Conservation (phyloP, 2,888 invertebrate genomes). For the Troglohyphantes excavatus region DNA sequence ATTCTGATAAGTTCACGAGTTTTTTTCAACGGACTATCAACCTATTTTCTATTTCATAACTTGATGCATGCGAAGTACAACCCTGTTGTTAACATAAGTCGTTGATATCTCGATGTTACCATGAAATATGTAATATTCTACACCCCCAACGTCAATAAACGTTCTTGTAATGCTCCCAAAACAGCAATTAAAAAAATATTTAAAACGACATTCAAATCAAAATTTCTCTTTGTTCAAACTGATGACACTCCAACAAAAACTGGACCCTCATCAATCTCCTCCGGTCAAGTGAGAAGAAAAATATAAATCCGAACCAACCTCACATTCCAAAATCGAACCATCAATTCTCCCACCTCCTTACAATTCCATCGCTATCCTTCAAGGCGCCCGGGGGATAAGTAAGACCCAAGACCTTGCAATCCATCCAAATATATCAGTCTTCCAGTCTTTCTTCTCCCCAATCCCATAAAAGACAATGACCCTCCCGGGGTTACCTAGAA, state of each 20-base stretch:
- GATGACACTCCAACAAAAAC: too few species aligned
- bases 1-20: too few species aligned
- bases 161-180: conserved; percentile 23
- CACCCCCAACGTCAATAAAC: too few species aligned
- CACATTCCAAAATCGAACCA: conserved; percentile 11
- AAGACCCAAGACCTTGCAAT: not conserved
- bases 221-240: conserved; percentile 14
- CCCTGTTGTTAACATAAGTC: too few species aligned
- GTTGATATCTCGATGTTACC: too few species aligned
- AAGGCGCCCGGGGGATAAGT: not conserved
- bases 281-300: too few species aligned
- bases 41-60: too few species aligned
- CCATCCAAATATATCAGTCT: conserved; percentile 39
- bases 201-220: conserved; percentile 66
- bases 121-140: too few species aligned
- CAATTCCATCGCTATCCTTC: conserved; percentile 20
- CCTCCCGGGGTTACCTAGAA: conserved; percentile 45
- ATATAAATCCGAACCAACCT: too few species aligned
- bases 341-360: not conserved
- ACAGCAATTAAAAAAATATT: conserved; percentile 73
- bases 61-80: too few species aligned
- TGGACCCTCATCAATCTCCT: too few species aligned
- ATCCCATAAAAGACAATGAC: conserved; percentile 69
- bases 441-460: conserved; percentile 8
- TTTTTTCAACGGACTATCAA: too few species aligned